Evolutionary conservation across 2,888 invertebrate species (phyloP).

Genomic region (Nemotelus pantherinus): DNA sequence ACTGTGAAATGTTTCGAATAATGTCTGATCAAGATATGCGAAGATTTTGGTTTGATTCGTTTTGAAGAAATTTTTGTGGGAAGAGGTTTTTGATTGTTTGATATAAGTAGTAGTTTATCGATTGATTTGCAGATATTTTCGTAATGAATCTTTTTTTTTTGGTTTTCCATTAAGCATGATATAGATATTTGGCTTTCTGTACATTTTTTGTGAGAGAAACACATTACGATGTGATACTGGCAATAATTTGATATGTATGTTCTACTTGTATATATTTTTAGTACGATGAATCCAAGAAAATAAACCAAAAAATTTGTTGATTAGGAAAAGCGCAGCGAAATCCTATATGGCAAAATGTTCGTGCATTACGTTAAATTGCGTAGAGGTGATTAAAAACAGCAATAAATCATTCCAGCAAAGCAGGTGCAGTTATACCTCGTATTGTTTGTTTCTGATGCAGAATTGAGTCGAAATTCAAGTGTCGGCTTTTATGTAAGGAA

Average conservation of each 20-base stretch:
- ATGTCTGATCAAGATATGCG: slow-evolving; percentile 54
- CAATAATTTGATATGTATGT: background rate
- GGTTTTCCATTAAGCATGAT: background rate
- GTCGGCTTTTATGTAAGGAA: no score
- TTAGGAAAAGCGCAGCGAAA: slow-evolving; percentile 23
- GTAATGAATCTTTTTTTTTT: slow-evolving; percentile 1
- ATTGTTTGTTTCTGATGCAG: background rate
- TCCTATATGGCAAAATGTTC: background rate
- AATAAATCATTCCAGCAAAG: background rate
- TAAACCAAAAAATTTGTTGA: slow-evolving; percentile 12
- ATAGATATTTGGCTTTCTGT: background rate
- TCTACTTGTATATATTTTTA: background rate
- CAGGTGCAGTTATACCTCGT: background rate
- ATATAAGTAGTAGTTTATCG: background rate
- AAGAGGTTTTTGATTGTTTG: slow-evolving; percentile 21
- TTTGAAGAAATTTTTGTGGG: slow-evolving; percentile 28
- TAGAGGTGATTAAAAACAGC: background rate
- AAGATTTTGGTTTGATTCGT: slow-evolving; percentile 51
- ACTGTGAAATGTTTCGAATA: slow-evolving; percentile 56
- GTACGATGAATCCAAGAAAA: slow-evolving; percentile 31
- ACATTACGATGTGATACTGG: background rate
- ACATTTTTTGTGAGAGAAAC: slow-evolving; percentile 8
- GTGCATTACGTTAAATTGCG: slow-evolving; percentile 28
- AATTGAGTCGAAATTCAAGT: no score
- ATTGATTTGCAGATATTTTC: slow-evolving; percentile 4